phyloP scores from a whole-genome alignment of 92 coral and sea anemone species.

The Palythoa grandiflora region DNA sequence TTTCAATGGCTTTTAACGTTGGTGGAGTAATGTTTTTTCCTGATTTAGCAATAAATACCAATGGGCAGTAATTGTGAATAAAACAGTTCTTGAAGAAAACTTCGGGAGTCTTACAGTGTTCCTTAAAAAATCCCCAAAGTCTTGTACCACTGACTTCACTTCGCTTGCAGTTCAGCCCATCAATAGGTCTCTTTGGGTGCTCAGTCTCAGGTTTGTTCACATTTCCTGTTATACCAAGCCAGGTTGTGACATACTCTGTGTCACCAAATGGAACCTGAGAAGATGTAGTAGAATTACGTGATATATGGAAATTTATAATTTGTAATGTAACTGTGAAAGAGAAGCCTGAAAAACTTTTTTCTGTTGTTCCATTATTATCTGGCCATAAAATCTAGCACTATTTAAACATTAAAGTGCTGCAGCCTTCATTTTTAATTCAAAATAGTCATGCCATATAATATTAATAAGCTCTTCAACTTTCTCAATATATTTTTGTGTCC shows the following conservation, averaged over 20 bases:
- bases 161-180: conserved; percentile 74
- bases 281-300: background rate
- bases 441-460: too few species aligned
- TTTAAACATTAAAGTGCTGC: too few species aligned
- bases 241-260: conserved; percentile 77
- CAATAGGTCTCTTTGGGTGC: conserved; percentile 84
- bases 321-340: background rate
- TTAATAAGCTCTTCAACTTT: too few species aligned
- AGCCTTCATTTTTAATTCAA: too few species aligned
- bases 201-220: conserved; percentile 76
- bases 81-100: conserved; percentile 73
- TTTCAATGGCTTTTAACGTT: conserved; percentile 60
- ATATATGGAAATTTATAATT: too few species aligned
- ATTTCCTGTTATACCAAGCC: conserved; percentile 78
- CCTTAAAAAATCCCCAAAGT: conserved; percentile 84
- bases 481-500: too few species aligned
- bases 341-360: background rate
- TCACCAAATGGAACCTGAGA: conserved; percentile 91
- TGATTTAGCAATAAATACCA: conserved; percentile 78
- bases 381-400: too few species aligned
- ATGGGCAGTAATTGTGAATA: conserved; percentile 87
- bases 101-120: conserved; percentile 74
- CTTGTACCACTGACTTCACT: conserved; percentile 90
- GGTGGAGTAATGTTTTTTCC: conserved; percentile 89
- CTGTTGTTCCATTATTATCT: too few species aligned